Conservation (phyloP, 2,797 vertebrate species). For the Rhodeus uyekii region DNA sequence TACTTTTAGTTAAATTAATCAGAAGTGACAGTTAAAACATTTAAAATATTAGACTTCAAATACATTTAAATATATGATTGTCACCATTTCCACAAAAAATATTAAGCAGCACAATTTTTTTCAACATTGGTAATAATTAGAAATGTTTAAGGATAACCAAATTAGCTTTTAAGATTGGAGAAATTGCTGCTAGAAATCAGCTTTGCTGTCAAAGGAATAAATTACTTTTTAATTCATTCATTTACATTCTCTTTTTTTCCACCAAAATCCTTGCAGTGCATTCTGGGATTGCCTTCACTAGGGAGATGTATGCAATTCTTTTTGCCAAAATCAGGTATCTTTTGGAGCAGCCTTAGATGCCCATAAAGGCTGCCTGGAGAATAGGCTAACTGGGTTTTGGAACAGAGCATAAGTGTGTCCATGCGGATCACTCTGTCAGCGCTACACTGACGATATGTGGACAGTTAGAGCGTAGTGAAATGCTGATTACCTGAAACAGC, state of each 20-base stretch:
- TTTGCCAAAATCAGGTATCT: neutral
- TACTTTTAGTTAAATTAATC: neutral
- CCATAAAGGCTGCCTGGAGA: slow-evolving; percentile 6
- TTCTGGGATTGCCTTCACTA: neutral
- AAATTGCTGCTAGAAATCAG: neutral
- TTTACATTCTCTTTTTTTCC: neutral
- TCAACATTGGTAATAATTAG: neutral
- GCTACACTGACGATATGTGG: slow-evolving; percentile 2
- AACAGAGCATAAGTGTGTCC: neutral
- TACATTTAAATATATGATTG: neutral
- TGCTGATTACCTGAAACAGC: slow-evolving; percentile 47
- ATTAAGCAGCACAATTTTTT: neutral
- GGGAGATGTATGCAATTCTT: neutral
- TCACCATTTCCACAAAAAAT: neutral
- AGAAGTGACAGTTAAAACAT: neutral
- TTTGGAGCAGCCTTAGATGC: neutral
- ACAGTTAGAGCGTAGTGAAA: slow-evolving; percentile 27
- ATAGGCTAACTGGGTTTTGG: neutral
- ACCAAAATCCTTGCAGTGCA: neutral
- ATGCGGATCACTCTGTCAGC: slow-evolving; percentile 2
- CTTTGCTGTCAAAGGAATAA: neutral
- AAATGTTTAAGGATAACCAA: neutral
- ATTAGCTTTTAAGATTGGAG: neutral
- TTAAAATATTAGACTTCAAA: neutral
- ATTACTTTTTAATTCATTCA: too few relatives aligned